phyloP scores from a whole-genome alignment of 2,888 invertebrate species.

The Anoplius nigerrimus region DNA sequence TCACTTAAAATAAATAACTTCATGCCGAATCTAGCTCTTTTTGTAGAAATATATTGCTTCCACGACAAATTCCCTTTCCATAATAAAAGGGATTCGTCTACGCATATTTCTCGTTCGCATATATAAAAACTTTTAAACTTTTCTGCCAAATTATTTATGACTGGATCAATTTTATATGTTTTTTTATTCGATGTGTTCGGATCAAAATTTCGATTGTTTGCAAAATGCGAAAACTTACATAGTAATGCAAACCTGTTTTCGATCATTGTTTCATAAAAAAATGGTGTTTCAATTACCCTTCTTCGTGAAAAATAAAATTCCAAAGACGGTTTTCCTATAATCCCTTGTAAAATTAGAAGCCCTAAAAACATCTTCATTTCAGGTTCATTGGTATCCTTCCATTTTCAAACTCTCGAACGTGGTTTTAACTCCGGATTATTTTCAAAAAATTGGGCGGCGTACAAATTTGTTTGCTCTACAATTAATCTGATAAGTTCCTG shows the following conservation, averaged over 20 bases:
- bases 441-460: conserved; percentile 13
- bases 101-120: conserved; percentile 20
- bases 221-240: too few relatives aligned
- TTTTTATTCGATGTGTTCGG: neutral
- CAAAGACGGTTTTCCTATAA: too few relatives aligned
- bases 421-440: conserved; percentile 16
- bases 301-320: too few relatives aligned
- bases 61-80: conserved; percentile 27
- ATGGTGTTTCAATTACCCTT: too few relatives aligned
- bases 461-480: conserved; percentile 11
- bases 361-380: too few relatives aligned
- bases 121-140: conserved; percentile 27
- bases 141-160: conserved; percentile 13
- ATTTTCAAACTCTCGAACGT: too few relatives aligned
- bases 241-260: too few relatives aligned
- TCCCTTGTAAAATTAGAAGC: too few relatives aligned
- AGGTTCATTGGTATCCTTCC: too few relatives aligned
- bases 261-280: too few relatives aligned
- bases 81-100: conserved; percentile 23
- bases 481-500: conserved; percentile 10
- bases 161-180: conserved; percentile 16
- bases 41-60: conserved; percentile 16
- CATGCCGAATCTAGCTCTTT: conserved; percentile 5
- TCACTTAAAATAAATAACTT: too few relatives aligned
- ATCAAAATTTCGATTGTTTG: too few relatives aligned